Conservation (phyloP, 2,113 vertebrate genomes). For the Sorex araneus region DNA sequence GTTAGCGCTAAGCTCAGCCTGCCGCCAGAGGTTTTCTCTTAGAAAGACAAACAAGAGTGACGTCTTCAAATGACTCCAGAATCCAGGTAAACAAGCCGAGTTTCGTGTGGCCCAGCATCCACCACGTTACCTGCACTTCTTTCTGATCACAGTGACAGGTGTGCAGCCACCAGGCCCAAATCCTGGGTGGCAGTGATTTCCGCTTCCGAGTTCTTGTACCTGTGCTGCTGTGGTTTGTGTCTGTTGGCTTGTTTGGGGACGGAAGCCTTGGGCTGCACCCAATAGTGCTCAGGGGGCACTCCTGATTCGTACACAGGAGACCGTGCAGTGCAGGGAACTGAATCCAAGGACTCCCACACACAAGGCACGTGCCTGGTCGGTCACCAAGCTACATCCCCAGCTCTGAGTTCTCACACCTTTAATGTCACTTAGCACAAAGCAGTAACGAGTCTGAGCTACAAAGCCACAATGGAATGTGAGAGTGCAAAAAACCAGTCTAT, state of each 20-base stretch:
- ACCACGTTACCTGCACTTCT: not conserved
- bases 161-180: not conserved
- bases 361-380: no score
- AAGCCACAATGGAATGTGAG: not conserved
- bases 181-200: not conserved
- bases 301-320: no score
- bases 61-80: constrained; percentile 27
- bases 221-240: no score
- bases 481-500: not conserved
- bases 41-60: constrained; percentile 11
- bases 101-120: not conserved
- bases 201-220: not conserved
- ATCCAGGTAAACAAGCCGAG: not conserved
- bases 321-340: no score
- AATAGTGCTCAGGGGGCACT: no score
- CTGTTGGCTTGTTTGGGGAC: no score
- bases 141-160: not conserved
- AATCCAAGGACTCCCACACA: no score
- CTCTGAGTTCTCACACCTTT: constrained; percentile 11
- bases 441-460: not conserved
- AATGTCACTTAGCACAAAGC: not conserved
- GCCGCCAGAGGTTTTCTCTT: not conserved
- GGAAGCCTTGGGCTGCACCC: no score
- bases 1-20: not conserved
- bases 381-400: not conserved